A percentile compares a stretch with the other conserved stretches of the same genome.
phyloP scores from a whole-genome alignment of 2,113 vertebrate species.

The Anoura caudifer region DNA sequence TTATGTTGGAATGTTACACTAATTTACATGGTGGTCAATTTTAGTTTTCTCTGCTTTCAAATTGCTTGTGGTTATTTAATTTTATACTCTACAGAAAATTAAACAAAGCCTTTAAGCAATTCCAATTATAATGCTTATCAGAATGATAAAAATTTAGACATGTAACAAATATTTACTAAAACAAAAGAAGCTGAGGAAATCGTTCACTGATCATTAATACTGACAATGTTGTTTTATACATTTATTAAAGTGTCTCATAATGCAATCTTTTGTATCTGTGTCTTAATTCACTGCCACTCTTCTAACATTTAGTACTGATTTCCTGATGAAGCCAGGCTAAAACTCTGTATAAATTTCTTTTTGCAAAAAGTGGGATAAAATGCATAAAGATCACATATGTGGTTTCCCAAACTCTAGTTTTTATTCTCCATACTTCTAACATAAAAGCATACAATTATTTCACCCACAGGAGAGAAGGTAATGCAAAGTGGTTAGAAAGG shows the following conservation, averaged over 20 bases:
- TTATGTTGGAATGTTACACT: neutral
- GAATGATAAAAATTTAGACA: neutral
- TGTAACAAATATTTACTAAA: neutral
- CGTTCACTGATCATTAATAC: neutral
- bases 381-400: neutral
- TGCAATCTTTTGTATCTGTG: neutral
- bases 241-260: neutral
- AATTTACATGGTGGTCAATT: neutral
- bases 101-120: neutral
- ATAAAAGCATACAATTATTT: neutral
- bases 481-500: neutral
- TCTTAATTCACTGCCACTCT: neutral
- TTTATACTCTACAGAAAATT: neutral
- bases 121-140: neutral
- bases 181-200: neutral
- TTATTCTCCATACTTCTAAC: neutral
- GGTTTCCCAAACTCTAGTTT: neutral
- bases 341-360: neutral
- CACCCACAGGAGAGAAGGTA: neutral
- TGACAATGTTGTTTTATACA: neutral
- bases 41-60: neutral
- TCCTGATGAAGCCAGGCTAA: neutral
- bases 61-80: neutral
- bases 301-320: neutral
- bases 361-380: neutral